Evolutionary conservation across 2,113 vertebrate genomes (phyloP).

Genomic region (Sapajus apella): DNA sequence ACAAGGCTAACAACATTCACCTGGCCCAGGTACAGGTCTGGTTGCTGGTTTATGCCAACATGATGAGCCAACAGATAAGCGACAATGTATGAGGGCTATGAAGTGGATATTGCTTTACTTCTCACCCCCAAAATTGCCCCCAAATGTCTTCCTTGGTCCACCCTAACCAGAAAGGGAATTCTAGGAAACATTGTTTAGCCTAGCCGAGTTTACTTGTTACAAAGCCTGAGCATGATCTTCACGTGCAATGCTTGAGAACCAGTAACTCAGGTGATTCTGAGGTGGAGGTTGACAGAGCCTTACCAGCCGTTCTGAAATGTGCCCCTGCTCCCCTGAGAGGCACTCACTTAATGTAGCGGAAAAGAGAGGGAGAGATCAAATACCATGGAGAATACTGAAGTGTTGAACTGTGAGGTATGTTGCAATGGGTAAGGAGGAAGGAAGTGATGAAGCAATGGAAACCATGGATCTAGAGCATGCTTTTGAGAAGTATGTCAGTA

Average conservation of each 20-base stretch:
- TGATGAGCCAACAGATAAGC: background rate
- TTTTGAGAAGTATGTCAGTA: background rate
- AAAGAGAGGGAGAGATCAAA: background rate
- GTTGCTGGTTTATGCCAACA: background rate
- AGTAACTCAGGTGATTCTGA: background rate
- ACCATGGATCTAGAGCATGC: background rate
- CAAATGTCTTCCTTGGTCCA: background rate
- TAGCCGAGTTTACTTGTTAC: background rate
- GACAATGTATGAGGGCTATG: fast-evolving
- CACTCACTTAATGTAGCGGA: background rate
- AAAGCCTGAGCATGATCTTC: background rate
- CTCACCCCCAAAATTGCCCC: background rate
- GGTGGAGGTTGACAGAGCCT: background rate
- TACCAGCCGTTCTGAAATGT: fast-evolving
- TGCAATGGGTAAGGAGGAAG: constrained; percentile 45
- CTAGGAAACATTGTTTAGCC: background rate
- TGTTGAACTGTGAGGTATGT: background rate
- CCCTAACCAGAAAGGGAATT: background rate
- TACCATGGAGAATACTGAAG: background rate
- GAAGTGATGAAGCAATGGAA: constrained; percentile 35
- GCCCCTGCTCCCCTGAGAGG: background rate
- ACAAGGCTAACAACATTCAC: background rate
- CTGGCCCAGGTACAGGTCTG: background rate
- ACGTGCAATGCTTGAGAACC: background rate
- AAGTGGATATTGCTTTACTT: background rate